A percentile compares a stretch with the other conserved stretches of the same genome.
Conservation (phyloP, 2,888 invertebrate genomes). For the Athalia circularis region DNA sequence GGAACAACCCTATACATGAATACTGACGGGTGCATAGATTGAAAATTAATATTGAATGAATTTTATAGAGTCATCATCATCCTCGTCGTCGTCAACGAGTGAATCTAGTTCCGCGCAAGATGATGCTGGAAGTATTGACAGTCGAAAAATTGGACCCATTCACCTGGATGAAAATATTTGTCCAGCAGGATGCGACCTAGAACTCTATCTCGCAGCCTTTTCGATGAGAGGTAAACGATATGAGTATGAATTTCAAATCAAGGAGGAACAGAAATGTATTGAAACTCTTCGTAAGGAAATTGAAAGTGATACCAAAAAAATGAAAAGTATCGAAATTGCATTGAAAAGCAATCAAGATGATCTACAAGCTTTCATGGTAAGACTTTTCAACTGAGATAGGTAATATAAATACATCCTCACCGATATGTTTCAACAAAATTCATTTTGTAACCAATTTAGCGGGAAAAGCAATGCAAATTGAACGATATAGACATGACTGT, state of each 20-base stretch:
- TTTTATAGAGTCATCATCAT: slow-evolving; percentile 59
- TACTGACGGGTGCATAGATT: no score
- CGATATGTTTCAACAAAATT: slow-evolving; percentile 25
- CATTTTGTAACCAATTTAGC: slow-evolving; percentile 72
- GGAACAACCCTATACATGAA: no score
- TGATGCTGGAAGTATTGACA: slow-evolving; percentile 79
- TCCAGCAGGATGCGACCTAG: slow-evolving; percentile 82
- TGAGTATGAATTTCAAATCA: slow-evolving; percentile 77
- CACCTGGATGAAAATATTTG: slow-evolving; percentile 83
- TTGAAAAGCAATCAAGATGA: slow-evolving; percentile 78
- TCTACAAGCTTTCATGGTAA: slow-evolving; percentile 81
- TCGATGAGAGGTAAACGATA: slow-evolving; percentile 79
- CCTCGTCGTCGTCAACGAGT: slow-evolving; percentile 76
- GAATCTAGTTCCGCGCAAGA: slow-evolving; percentile 76
- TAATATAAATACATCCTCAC: background rate
- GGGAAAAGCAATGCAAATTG: slow-evolving; percentile 84
- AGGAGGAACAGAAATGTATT: slow-evolving; percentile 77
- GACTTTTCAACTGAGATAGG: slow-evolving; percentile 1
- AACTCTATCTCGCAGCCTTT: slow-evolving; percentile 82
- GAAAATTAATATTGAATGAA: background rate
- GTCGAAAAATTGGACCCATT: slow-evolving; percentile 81
- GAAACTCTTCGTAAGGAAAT: slow-evolving; percentile 79
- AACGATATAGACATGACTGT: slow-evolving; percentile 86
- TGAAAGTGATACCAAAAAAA: slow-evolving; percentile 77
- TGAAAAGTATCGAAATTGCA: slow-evolving; percentile 77